Percentiles rank a stretch among this genome's conserved stretches.
Evolutionary conservation across 2,797 vertebrate genomes (phyloP).

Genomic region (Galago senegalensis): DNA sequence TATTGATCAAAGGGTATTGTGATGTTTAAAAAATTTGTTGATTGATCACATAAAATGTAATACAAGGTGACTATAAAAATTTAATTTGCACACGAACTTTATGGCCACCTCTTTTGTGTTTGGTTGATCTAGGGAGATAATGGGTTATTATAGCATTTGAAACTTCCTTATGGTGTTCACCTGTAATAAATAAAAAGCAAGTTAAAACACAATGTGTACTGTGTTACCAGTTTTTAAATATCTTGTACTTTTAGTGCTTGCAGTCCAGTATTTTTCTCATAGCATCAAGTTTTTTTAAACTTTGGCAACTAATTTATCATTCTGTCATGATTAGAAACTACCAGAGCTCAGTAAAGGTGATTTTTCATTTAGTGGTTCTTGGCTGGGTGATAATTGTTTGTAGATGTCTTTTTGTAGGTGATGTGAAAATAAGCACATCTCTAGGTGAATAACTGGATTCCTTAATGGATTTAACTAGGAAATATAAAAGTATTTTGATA

Average conservation of each 20-base stretch:
- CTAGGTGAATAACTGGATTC: background rate
- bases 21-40: slow-evolving; percentile 1
- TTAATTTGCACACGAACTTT: no score
- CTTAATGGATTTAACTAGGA: background rate
- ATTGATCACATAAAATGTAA: background rate
- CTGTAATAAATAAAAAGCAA: background rate
- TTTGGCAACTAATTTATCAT: slow-evolving; percentile 3
- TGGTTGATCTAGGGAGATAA: background rate
- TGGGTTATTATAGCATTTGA: background rate
- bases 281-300: slow-evolving; percentile 1
- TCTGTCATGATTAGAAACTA: slow-evolving; percentile 45
- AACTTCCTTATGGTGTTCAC: slow-evolving; percentile 17
- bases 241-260: slow-evolving; percentile 25
- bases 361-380: slow-evolving; percentile 44
- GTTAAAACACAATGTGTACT: background rate
- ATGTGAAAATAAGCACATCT: slow-evolving; percentile 10
- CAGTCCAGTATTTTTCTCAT: background rate
- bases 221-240: slow-evolving; percentile 1
- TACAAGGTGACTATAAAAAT: no score
- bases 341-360: background rate
- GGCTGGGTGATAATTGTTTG: background rate
- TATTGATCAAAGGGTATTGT: background rate
- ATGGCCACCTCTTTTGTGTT: background rate
- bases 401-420: background rate
- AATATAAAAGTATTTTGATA: slow-evolving; percentile 28